phyloP scores from a whole-genome alignment of 2,888 invertebrate species.

The Conomelus anceps region DNA sequence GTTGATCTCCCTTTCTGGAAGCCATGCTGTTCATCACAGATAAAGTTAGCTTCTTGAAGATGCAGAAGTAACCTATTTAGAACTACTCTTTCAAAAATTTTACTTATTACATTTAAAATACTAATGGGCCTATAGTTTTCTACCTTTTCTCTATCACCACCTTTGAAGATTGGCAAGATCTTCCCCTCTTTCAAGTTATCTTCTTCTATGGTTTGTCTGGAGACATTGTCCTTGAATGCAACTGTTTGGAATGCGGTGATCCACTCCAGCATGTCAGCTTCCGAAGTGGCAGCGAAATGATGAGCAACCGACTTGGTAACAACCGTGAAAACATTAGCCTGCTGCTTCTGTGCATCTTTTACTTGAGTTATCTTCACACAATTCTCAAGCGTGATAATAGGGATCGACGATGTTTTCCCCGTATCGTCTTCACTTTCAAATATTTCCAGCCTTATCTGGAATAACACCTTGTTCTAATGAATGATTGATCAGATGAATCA shows the following conservation, averaged over 20 bases:
- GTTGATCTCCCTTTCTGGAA: no score
- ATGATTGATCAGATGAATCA: no score
- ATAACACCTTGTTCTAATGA: no score
- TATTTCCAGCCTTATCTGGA: slow-evolving; percentile 79
- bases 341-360: slow-evolving; percentile 45
- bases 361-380: slow-evolving; percentile 70
- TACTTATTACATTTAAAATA: no score
- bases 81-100: no score
- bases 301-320: slow-evolving; percentile 62
- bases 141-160: no score
- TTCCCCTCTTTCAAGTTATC: no score
- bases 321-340: slow-evolving; percentile 50
- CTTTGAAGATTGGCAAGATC: no score
- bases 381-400: slow-evolving; percentile 77
- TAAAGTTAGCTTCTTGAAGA: no score
- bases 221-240: slow-evolving; percentile 64
- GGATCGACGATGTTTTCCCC: slow-evolving; percentile 53
- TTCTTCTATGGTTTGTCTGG: slow-evolving; percentile 64
- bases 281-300: slow-evolving; percentile 58
- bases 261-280: slow-evolving; percentile 69
- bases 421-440: slow-evolving; percentile 73
- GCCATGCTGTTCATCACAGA: no score
- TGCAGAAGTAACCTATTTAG: no score
- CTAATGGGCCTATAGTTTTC: no score
- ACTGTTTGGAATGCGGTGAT: slow-evolving; percentile 70